phyloP scores from a whole-genome alignment of 2,797 vertebrate species.

The Sciurus vulgaris region DNA sequence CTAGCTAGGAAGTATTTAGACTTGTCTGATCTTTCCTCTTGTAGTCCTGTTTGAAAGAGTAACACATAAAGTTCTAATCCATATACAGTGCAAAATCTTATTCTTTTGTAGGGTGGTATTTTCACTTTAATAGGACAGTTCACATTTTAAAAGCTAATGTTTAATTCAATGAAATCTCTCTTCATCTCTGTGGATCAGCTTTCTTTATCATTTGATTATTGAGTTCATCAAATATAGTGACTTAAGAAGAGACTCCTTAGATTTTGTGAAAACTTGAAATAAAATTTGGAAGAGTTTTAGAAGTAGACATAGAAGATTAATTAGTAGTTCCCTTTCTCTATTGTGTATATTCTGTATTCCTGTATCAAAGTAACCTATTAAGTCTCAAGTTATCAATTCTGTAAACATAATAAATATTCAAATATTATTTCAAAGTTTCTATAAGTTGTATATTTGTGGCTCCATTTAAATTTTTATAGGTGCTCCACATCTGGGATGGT shows the following conservation, averaged over 20 bases:
- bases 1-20: slow-evolving; percentile 4
- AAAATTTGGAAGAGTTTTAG: background rate
- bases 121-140: slow-evolving; percentile 66
- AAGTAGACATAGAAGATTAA: background rate
- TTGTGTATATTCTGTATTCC: background rate
- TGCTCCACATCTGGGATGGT: no score
- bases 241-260: slow-evolving; percentile 3
- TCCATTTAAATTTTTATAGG: no score
- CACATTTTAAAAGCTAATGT: slow-evolving; percentile 17
- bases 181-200: background rate
- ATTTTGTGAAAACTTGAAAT: slow-evolving; percentile 58
- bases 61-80: slow-evolving; percentile 53
- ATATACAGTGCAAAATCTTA: slow-evolving; percentile 21
- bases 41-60: slow-evolving; percentile 26
- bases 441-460: no score
- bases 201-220: slow-evolving; percentile 39
- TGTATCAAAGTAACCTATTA: background rate
- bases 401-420: no score
- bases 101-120: slow-evolving; percentile 52
- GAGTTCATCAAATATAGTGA: background rate
- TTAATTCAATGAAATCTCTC: slow-evolving; percentile 49
- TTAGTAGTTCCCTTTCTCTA: background rate
- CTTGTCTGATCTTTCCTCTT: slow-evolving; percentile 29
- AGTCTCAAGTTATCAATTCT: no score
- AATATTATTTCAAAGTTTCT: no score